Evolutionary conservation across 2,797 vertebrate species (phyloP).

Genomic region (Oryzias dopingdopingensis): DNA sequence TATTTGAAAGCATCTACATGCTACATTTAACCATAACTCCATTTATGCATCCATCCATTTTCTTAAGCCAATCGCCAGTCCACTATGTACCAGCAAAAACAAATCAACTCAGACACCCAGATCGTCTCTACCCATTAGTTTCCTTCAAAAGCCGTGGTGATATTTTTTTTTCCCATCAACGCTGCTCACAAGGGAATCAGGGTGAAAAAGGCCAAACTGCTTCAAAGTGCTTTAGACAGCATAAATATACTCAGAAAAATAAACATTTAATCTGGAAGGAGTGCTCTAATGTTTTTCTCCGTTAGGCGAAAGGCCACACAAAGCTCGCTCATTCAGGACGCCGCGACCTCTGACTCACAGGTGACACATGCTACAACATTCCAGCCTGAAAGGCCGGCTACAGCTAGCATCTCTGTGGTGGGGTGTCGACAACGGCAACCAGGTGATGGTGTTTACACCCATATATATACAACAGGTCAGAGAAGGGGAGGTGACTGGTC

Average conservation of each 20-base stretch:
- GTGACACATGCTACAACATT: constrained; percentile 14
- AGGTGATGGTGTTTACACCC: constrained; percentile 60
- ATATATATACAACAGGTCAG: constrained; percentile 14
- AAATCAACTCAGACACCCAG: constrained; percentile 1
- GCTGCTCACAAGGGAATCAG: constrained; percentile 35
- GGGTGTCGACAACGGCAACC: constrained; percentile 24
- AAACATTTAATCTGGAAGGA: constrained; percentile 64
- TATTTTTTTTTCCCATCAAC: constrained; percentile 14
- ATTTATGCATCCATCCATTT: too few relatives aligned
- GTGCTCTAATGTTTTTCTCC: constrained; percentile 58
- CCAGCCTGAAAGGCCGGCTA: constrained; percentile 31
- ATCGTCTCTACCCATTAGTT: constrained; percentile 31
- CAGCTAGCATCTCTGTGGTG: constrained; percentile 39
- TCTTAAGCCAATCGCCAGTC: too few relatives aligned
- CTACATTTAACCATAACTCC: too few relatives aligned
- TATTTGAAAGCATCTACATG: too few relatives aligned
- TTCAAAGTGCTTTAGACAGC: constrained; percentile 66
- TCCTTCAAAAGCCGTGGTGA: constrained; percentile 24
- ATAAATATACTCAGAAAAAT: constrained; percentile 72
- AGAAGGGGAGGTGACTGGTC: constrained; percentile 38
- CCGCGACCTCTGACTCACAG: constrained; percentile 37
- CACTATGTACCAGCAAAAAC: too few relatives aligned
- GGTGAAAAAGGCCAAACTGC: constrained; percentile 63
- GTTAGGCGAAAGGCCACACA: constrained; percentile 39
- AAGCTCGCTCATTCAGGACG: constrained; percentile 26